These are phyloP conservation scores for Atrina japonica DNA, from an alignment of 2,888 invertebrate species.

Conservation along the genomic window DNA sequence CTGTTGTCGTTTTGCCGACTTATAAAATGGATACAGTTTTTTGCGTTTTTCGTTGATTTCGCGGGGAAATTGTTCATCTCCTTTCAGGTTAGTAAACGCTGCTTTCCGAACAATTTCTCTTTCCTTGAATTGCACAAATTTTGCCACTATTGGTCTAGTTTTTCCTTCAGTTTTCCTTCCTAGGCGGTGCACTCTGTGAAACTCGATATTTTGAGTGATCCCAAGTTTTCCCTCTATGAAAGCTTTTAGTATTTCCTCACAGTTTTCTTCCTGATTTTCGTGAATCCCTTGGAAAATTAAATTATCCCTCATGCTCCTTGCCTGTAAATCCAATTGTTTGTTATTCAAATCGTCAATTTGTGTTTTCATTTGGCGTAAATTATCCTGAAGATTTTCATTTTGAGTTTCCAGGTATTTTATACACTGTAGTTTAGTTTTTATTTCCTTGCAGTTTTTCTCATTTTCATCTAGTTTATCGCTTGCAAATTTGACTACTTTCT, in stretches of 20 bases:
- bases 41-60: slow-evolving; percentile 21
- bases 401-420: neutral
- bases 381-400: neutral
- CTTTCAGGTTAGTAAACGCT: slow-evolving; percentile 6
- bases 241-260: neutral
- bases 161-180: slow-evolving; percentile 6
- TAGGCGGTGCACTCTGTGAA: slow-evolving; percentile 22
- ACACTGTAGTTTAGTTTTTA: slow-evolving; percentile 7
- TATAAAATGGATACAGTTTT: slow-evolving; percentile 14
- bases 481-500: slow-evolving; percentile 10
- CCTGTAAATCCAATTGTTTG: slow-evolving; percentile 8
- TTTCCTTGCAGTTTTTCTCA: neutral
- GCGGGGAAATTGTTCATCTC: slow-evolving; percentile 17
- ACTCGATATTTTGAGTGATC: neutral
- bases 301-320: slow-evolving; percentile 15
- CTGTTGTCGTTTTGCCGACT: slow-evolving; percentile 5
- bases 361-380: neutral
- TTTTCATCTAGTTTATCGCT: slow-evolving; percentile 4
- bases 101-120: slow-evolving; percentile 17
- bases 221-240: slow-evolving; percentile 10
- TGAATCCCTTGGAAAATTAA: slow-evolving; percentile 8
- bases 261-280: slow-evolving; percentile 9
- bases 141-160: slow-evolving; percentile 16
- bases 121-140: slow-evolving; percentile 16
- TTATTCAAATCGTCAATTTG: neutral